These are phyloP conservation scores for Mesitornis unicolor DNA, from an alignment of 2,113 vertebrate species.

Conservation along the genomic window DNA sequence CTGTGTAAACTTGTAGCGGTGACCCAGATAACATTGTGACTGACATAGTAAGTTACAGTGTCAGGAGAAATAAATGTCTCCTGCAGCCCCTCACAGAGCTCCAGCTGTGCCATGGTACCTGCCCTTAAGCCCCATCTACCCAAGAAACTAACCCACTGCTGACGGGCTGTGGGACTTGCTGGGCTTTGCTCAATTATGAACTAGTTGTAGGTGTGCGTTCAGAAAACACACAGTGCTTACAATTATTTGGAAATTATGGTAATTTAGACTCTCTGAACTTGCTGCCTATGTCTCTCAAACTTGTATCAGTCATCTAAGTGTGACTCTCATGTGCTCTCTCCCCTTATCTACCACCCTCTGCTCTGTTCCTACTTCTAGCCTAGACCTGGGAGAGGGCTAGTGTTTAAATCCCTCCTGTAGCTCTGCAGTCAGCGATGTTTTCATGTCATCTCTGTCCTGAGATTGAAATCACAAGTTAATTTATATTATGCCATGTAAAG, in stretches of 20 bases:
- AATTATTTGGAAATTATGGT: background rate
- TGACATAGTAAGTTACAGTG: conserved; percentile 56
- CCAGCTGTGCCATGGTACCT: conserved; percentile 47
- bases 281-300: too few species aligned
- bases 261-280: too few species aligned
- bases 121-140: conserved; percentile 36
- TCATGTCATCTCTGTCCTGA: background rate
- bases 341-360: background rate
- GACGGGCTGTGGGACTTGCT: background rate
- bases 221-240: background rate
- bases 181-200: background rate
- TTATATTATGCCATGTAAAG: background rate
- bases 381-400: background rate
- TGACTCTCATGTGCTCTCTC: background rate
- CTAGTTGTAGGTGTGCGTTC: background rate
- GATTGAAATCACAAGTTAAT: background rate
- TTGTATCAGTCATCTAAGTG: background rate
- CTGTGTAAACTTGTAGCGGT: background rate
- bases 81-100: background rate
- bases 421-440: background rate
- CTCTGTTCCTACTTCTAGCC: background rate
- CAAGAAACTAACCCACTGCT: background rate
- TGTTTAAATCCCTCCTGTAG: background rate
- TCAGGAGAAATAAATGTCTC: conserved; percentile 62
- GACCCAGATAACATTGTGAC: conserved; percentile 61